phyloP scores from a whole-genome alignment of 2,113 vertebrate species.

The Cercopithecus mona region DNA sequence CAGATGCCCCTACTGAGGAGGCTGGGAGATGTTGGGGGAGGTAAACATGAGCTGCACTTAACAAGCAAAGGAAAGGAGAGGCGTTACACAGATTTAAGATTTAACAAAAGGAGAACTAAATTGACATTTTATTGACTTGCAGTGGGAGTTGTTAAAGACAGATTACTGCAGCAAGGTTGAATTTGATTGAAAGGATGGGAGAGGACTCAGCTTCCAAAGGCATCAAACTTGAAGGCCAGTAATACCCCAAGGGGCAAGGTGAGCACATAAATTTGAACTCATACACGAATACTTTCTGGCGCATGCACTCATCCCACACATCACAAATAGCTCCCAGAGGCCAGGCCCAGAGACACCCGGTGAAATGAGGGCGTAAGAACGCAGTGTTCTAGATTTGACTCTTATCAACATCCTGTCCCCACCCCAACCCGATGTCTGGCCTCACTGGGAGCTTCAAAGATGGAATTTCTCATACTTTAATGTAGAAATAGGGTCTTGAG shows the following conservation, averaged over 20 bases:
- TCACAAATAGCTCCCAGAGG: not conserved
- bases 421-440: not conserved
- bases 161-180: conserved; percentile 73
- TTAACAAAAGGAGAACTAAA: conserved; percentile 79
- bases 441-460: not conserved
- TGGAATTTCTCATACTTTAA: not conserved
- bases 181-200: not conserved
- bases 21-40: not conserved
- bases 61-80: conserved; percentile 65
- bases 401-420: not conserved
- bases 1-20: not conserved
- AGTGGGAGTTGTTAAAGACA: conserved; percentile 77
- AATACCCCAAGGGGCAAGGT: conserved; percentile 32
- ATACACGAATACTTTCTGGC: not conserved
- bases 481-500: not conserved
- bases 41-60: conserved; percentile 59
- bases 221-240: conserved; percentile 39
- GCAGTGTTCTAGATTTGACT: not conserved
- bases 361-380: not conserved
- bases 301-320: fast-evolving
- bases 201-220: conserved; percentile 61
- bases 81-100: conserved; percentile 79
- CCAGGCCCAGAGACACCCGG: not conserved
- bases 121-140: conserved; percentile 78
- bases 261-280: not conserved